phyloP scores from a whole-genome alignment of 2,797 vertebrate species.

The Ptychobarbus kaznakovi region DNA sequence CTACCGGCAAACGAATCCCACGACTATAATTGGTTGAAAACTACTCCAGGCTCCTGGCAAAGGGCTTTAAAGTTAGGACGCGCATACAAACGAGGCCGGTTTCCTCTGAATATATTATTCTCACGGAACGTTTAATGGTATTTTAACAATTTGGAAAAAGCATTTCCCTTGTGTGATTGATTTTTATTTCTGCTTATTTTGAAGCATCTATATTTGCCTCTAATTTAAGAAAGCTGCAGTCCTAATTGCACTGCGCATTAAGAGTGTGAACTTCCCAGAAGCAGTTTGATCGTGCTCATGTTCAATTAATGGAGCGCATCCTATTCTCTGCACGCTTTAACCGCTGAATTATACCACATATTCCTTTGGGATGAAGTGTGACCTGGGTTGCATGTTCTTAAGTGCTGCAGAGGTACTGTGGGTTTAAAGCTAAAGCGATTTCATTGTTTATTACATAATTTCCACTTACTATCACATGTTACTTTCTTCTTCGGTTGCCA shows the following conservation, averaged over 20 bases:
- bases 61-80: constrained; percentile 70
- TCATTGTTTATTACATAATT: constrained; percentile 17
- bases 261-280: neutral
- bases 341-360: neutral
- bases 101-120: constrained; percentile 70
- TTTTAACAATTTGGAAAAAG: constrained; percentile 58
- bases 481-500: neutral
- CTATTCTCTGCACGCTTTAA: constrained; percentile 4
- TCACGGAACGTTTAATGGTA: constrained; percentile 54
- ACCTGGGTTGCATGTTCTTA: constrained; percentile 1
- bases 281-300: neutral
- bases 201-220: constrained; percentile 49
- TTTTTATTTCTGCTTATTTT: constrained; percentile 64
- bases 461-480: neutral
- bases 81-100: constrained; percentile 70
- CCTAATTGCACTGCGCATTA: constrained; percentile 16
- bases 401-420: constrained; percentile 1
- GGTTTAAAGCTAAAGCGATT: neutral
- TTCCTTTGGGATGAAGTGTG: constrained; percentile 29
- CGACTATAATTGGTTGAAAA: constrained; percentile 67
- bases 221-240: constrained; percentile 44
- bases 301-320: constrained; percentile 16
- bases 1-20: constrained; percentile 62
- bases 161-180: constrained; percentile 45
- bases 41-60: constrained; percentile 66